Conservation (phyloP, 2,797 vertebrate species). For the Labroides dimidiatus region DNA sequence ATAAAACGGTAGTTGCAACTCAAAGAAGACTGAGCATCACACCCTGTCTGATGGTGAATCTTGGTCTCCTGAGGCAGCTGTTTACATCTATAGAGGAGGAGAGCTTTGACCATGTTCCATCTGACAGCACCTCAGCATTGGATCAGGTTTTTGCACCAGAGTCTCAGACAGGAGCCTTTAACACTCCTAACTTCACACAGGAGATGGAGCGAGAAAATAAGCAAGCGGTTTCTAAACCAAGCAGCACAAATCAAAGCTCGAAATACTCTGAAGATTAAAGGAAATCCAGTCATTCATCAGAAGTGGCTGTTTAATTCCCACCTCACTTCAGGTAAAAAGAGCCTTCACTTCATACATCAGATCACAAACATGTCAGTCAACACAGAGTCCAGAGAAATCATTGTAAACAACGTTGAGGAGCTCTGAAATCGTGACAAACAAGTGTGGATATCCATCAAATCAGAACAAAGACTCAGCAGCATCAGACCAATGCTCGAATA, state of each 20-base stretch:
- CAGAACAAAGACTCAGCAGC: not conserved
- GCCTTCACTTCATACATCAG: not conserved
- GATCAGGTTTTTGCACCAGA: not conserved
- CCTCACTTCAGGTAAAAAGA: not conserved
- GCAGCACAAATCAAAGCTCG: not conserved
- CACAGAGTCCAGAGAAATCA: not conserved
- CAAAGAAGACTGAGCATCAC: not conserved
- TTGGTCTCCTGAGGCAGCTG: too few species aligned
- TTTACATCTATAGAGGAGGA: not conserved
- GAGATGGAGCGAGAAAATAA: not conserved
- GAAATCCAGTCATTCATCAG: not conserved
- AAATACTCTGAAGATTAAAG: not conserved
- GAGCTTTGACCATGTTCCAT: not conserved
- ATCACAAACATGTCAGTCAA: not conserved
- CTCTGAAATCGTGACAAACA: not conserved
- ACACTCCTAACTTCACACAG: not conserved
- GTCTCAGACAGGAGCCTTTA: not conserved
- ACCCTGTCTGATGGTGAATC: not conserved
- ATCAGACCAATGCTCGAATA: not conserved
- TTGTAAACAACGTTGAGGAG: not conserved
- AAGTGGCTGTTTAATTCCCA: not conserved
- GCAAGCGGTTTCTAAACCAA: not conserved
- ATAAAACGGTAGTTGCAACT: not conserved
- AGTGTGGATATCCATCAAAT: not conserved
- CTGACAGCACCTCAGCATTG: not conserved